Evolutionary conservation across 2,888 invertebrate species (phyloP), one percentile per base, ranked within the genome.

Genomic region (Neria commutata): DNA sequence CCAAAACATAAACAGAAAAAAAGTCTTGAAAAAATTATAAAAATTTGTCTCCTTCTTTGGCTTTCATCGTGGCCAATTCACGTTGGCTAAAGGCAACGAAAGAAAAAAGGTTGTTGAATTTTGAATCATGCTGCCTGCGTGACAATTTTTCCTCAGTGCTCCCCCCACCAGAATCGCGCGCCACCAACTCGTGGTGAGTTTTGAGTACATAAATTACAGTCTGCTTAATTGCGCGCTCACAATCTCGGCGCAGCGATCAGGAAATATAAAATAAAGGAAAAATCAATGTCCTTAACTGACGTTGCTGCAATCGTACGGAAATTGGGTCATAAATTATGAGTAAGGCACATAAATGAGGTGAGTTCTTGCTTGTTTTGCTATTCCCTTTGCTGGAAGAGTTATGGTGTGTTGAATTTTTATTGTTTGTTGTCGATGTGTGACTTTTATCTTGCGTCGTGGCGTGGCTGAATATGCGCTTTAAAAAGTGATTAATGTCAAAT

Each of bases 71-170:
- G 11, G 4, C 6, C n/a, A 37, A 37, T 4, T n/a, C n/a, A 37
- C 8, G n/a, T 21, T 17, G 5, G 21, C 17, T 19, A 42, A 42
- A 37, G 4, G 4, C 4, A 37, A 42, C 4, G 19, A 17, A 42
- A 42, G 21, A 17, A 42, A 42, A 17, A 42, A 17, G 2, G 19
- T 5, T 19, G 42, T n/a, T 19, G 42, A 42, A 47, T 64, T 64
- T 64, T 64, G 62, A 64, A 58, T 64, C 62, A 64, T 64, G 62
- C 60, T 60, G 58, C 54, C 58, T 53, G 57, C 62, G 64, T 64
- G 62, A 62, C 62, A 60, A 60, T 60, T 60, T 62, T 62, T 60
- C 60, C 55, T 40, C 34, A 54, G 46, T 33, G 26, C 14, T 42
- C 29, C 19, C n/a, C 26, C 16, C 37, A 23, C n/a, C n/a, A n/a